Evolutionary conservation across 64 coral and sea anemone genomes (phyloP).

Genomic region (Dendronephthya gigantea): DNA sequence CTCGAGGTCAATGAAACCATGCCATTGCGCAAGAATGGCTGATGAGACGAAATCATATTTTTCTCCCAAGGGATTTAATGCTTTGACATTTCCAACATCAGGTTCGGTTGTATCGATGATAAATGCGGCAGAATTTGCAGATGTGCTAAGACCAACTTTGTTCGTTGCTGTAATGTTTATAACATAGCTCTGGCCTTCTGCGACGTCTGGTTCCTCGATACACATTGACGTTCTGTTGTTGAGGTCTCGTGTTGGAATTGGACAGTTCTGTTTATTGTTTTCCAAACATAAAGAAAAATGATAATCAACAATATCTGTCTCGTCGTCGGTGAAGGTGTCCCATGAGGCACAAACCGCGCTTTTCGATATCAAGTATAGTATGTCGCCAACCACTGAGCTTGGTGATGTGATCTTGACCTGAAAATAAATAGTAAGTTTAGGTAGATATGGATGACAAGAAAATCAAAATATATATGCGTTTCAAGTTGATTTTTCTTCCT

Average conservation of each 20-base stretch:
- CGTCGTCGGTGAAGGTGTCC: background rate
- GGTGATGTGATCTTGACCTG: background rate
- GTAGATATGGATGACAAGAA: too few relatives aligned
- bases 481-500: too few relatives aligned
- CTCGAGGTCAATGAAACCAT: slow-evolving; percentile 63
- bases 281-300: background rate
- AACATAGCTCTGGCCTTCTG: background rate
- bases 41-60: slow-evolving; percentile 28
- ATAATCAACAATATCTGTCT: background rate
- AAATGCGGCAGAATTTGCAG: background rate
- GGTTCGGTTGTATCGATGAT: slow-evolving; percentile 2
- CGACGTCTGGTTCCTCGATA: background rate
- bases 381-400: background rate
- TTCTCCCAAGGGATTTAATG: background rate
- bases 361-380: background rate
- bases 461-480: too few relatives aligned
- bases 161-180: background rate
- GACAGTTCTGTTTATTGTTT: background rate
- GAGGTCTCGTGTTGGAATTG: background rate
- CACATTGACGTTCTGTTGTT: background rate
- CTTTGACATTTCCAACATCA: background rate
- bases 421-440: too few relatives aligned
- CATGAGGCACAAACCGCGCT: background rate
- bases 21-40: slow-evolving; percentile 48
- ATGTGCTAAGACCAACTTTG: background rate